A percentile compares a stretch with the other conserved stretches of the same genome.
Evolutionary conservation across 2,888 invertebrate species (phyloP).

Genomic region (Phragmatobia fuliginosa): DNA sequence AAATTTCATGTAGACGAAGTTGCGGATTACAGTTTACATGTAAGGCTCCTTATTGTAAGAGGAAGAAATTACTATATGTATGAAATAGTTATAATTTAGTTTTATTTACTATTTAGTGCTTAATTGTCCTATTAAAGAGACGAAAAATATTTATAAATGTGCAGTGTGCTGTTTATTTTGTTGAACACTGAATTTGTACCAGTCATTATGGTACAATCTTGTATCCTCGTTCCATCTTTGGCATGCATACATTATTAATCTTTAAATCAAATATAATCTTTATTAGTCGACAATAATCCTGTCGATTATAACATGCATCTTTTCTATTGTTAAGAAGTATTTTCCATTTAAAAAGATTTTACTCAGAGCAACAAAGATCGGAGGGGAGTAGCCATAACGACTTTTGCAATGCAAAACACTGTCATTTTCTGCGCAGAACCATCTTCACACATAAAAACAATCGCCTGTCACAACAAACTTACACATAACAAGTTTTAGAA

Average conservation of each 20-base stretch:
- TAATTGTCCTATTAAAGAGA: slow-evolving; percentile 27
- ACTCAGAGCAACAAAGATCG: too few species aligned
- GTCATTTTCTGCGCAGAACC: too few species aligned
- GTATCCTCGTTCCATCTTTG: not conserved
- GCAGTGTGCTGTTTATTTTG: slow-evolving; percentile 20
- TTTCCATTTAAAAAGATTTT: not conserved
- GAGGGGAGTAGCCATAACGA: too few species aligned
- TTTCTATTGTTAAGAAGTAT: not conserved
- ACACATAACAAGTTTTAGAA: too few species aligned
- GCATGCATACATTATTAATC: not conserved
- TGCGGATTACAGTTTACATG: slow-evolving; percentile 14
- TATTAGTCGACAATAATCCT: not conserved
- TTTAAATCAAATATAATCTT: not conserved
- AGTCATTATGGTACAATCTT: not conserved
- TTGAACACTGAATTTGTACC: slow-evolving; percentile 5
- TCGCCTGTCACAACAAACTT: too few species aligned
- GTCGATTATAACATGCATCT: not conserved
- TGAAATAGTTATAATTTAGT: slow-evolving; percentile 43
- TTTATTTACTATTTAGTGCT: slow-evolving; percentile 38
- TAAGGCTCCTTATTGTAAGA: slow-evolving; percentile 26
- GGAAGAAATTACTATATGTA: slow-evolving; percentile 27
- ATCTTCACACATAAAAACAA: too few species aligned
- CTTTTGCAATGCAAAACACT: too few species aligned
- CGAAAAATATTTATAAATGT: slow-evolving; percentile 18
- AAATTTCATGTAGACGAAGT: too few species aligned